Percentiles rank a stretch among this genome's conserved stretches.
phyloP scores from a whole-genome alignment of 2,888 invertebrate genomes.

The Apamea monoglypha region DNA sequence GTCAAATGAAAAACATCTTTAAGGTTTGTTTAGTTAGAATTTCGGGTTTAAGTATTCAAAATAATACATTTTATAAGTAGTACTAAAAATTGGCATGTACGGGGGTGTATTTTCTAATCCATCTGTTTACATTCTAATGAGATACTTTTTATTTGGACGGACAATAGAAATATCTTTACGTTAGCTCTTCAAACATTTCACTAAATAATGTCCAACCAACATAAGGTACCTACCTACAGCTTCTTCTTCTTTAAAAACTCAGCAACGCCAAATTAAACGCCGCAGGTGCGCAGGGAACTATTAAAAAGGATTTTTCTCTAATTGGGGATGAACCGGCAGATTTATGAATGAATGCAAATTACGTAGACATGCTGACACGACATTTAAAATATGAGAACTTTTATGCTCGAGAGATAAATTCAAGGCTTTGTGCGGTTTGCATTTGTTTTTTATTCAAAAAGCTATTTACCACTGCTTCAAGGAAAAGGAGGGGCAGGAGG shows the following conservation, averaged over 20 bases:
- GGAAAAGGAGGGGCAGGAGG: too few relatives aligned
- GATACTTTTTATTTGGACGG: background rate
- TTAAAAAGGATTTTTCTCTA: constrained; percentile 59
- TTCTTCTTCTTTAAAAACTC: constrained; percentile 12
- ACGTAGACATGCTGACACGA: constrained; percentile 39
- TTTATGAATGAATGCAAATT: constrained; percentile 65
- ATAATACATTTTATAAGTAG: background rate
- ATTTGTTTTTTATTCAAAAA: background rate
- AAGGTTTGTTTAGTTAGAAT: background rate
- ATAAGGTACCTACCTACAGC: background rate
- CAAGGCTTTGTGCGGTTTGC: background rate
- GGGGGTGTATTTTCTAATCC: background rate
- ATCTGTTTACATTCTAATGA: background rate
- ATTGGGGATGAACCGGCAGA: constrained; percentile 60
- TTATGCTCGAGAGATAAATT: constrained; percentile 42
- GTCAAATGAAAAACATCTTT: background rate
- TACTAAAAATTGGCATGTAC: background rate
- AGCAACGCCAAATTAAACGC: constrained; percentile 38
- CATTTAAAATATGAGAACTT: constrained; percentile 48
- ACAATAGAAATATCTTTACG: background rate
- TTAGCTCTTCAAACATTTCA: background rate
- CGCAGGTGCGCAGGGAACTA: constrained; percentile 59
- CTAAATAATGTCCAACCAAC: background rate
- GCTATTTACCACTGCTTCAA: background rate
- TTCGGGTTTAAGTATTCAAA: background rate